Conservation (phyloP, 2,888 invertebrate genomes). For the Prosopocoilus inquinatus region DNA sequence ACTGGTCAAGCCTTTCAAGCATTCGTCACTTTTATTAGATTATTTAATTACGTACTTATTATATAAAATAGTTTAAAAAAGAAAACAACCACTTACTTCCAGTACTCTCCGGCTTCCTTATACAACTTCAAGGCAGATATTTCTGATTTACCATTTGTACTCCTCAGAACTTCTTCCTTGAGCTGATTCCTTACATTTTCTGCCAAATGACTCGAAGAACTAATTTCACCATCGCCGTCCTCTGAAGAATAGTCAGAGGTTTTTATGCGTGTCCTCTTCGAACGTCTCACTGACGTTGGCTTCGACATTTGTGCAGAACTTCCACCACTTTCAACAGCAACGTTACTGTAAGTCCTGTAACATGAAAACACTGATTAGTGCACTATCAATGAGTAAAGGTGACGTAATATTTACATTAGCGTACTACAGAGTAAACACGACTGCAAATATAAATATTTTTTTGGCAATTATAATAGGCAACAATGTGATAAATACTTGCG, state of each 20-base stretch:
- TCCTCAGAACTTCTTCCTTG: conserved; percentile 56
- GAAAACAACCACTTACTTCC: conserved; percentile 79
- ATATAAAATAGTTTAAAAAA: conserved; percentile 5
- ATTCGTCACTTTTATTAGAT: too few relatives aligned
- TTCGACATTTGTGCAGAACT: conserved; percentile 1
- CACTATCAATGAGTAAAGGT: too few relatives aligned
- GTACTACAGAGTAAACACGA: too few relatives aligned
- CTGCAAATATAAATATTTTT: neutral
- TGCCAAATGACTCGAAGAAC: conserved; percentile 52
- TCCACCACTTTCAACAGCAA: neutral
- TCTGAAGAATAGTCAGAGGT: conserved; percentile 67
- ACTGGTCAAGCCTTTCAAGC: too few relatives aligned
- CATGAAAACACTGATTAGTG: conserved; percentile 1
- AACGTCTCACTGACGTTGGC: conserved; percentile 30
- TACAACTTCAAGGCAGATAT: conserved; percentile 72
- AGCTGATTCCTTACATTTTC: conserved; percentile 49
- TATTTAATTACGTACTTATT: too few relatives aligned
- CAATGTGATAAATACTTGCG: too few relatives aligned
- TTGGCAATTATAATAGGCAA: too few relatives aligned
- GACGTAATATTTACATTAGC: too few relatives aligned
- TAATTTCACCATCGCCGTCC: conserved; percentile 55
- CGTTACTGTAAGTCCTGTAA: conserved; percentile 10
- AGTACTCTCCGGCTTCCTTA: conserved; percentile 76
- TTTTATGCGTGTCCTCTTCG: conserved; percentile 38
- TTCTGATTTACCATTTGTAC: conserved; percentile 54